Base-by-base conservation (phyloP, 2,797 vertebrate species). In the Bradypodion ventrale region DNA sequence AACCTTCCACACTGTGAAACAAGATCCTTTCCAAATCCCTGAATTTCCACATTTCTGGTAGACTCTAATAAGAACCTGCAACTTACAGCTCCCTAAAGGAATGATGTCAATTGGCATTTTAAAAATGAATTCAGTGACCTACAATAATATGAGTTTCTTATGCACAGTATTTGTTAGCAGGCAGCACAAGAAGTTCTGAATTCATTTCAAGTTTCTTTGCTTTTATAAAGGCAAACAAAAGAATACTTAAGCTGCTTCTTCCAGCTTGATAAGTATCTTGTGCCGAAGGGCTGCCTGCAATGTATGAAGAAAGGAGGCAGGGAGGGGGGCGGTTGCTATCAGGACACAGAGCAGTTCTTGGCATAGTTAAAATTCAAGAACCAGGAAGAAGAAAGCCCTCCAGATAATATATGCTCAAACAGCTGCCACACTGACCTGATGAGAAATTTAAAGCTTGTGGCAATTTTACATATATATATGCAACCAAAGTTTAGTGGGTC, bases 41-140 rank as follows among this genome's bases (percentile, higher is more conserved):
- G 90, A 91, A 96, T 94, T 95, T 96, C 93, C 95, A 96, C 93
- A 95, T 97, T 97, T 96, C 92, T 93, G 94, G 87, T 85, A 89
- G 90, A 94, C 93, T 94, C 90, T 96, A 96, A 96, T 94, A 94
- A 90, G 93, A 95, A 95, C 96, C 94, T 94, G 94, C 93, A 96
- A 94, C 93, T 90, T 94, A 94, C 95, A 95, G 92, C 87, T 96
- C 97, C 96, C 96, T 88, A 79, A 95, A 96, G 97, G 96, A 96
- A 97, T 95, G 93, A 95, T 92, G 96, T 95, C 96, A 95, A 97
- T 96, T 97, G 97, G 95, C 95, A 97, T 97, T 97, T 97, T 94
- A 92, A 94, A 97, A 97, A 98, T 98, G 95, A 98, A 99, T 97
- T 98, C 97, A 98, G 96, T 98, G 97, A 98, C 97, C 97, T 97